Percentiles rank a stretch among this genome's conserved stretches.
phyloP scores from a whole-genome alignment of 2,797 vertebrate genomes.

The Trachops cirrhosus region DNA sequence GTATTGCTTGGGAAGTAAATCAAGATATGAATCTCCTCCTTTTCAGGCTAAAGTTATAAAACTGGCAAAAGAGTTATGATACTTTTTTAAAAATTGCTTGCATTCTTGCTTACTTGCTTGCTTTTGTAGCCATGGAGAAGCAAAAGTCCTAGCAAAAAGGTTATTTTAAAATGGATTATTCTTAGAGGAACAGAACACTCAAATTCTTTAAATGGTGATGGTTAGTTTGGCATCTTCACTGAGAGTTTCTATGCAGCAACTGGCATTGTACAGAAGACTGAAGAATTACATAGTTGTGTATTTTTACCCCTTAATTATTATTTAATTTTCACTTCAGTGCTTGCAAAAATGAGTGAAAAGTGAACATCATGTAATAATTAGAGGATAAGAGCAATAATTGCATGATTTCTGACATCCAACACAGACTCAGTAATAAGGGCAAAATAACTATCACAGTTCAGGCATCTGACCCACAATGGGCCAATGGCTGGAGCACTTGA shows the following conservation, averaged over 20 bases:
- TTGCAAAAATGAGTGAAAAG: slow-evolving; percentile 75
- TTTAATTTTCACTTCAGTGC: slow-evolving; percentile 75
- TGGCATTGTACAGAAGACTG: neutral
- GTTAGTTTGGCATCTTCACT: slow-evolving; percentile 11
- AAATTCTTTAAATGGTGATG: neutral
- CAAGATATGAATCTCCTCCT: slow-evolving; percentile 18
- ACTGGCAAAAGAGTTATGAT: neutral
- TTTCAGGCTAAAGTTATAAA: slow-evolving; percentile 49
- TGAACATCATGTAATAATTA: slow-evolving; percentile 72
- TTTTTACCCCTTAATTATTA: slow-evolving; percentile 69
- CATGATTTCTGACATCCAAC: slow-evolving; percentile 54
- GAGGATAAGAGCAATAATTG: slow-evolving; percentile 56
- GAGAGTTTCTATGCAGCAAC: neutral
- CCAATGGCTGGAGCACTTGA: slow-evolving; percentile 16
- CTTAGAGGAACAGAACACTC: neutral
- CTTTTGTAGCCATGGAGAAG: neutral
- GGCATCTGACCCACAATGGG: slow-evolving; percentile 56
- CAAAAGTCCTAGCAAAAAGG: neutral
- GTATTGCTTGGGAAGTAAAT: slow-evolving; percentile 54
- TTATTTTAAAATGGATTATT: slow-evolving; percentile 2
- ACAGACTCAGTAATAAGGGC: slow-evolving; percentile 35
- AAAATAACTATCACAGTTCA: slow-evolving; percentile 69
- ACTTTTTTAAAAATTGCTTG: neutral
- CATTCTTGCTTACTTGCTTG: neutral
- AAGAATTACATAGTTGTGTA: slow-evolving; percentile 50